Percentiles rank a stretch among this genome's conserved stretches.
Evolutionary conservation across 2,888 invertebrate genomes (phyloP).

Genomic region (Nomada lathburiana): DNA sequence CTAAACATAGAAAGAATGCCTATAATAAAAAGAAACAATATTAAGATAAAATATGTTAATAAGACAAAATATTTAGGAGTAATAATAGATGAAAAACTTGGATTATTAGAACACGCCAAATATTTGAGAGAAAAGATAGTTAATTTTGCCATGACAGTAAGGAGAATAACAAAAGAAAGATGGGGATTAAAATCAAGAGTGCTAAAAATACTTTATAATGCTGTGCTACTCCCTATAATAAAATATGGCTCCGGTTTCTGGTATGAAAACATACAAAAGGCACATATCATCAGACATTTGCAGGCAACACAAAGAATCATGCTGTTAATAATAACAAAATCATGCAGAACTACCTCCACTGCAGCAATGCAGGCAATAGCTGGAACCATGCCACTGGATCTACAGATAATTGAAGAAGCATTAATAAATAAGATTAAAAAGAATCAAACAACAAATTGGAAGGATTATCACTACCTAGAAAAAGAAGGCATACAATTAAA

Average conservation of each 20-base stretch:
- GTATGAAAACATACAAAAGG: background rate
- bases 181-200: conserved; percentile 27
- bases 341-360: background rate
- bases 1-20: background rate
- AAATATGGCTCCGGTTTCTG: conserved; percentile 24
- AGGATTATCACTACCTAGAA: background rate
- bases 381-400: background rate
- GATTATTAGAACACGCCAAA: background rate
- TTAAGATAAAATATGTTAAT: background rate
- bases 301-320: background rate
- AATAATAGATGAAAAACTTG: background rate
- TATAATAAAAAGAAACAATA: background rate
- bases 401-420: background rate
- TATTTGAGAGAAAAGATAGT: background rate
- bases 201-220: conserved; percentile 11
- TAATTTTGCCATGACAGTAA: background rate
- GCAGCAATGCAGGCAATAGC: background rate
- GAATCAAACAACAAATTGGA: background rate
- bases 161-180: conserved; percentile 13
- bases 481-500: background rate
- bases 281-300: background rate
- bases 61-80: background rate
- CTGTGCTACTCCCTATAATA: conserved; percentile 1
- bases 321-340: background rate
- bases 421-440: background rate